Conservation (phyloP, 2,113 vertebrate genomes). For the Ageneiosus marmoratus region DNA sequence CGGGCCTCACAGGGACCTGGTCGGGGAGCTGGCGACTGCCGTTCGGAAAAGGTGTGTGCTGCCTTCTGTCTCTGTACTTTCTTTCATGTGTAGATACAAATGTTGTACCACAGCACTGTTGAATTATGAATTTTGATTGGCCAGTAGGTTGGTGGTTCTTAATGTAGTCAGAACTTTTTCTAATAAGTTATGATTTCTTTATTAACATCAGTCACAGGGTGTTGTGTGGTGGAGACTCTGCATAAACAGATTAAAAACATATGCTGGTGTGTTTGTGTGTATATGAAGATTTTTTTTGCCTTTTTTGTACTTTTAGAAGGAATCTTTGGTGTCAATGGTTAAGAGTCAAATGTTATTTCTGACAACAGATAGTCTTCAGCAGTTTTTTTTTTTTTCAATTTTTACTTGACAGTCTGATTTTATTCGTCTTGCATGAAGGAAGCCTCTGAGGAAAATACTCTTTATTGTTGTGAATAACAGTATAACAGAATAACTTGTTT, state of each 20-base stretch:
- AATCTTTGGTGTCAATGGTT: background rate
- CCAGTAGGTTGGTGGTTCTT: background rate
- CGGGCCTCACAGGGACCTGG: slow-evolving; percentile 87
- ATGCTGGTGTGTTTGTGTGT: background rate
- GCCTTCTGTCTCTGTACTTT: background rate
- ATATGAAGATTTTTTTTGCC: no score
- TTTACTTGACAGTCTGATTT: background rate
- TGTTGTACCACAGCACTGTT: background rate
- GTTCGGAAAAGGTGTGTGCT: slow-evolving; percentile 79
- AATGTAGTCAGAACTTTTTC: background rate
- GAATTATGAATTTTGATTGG: background rate
- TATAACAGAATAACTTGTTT: background rate
- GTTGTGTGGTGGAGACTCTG: background rate
- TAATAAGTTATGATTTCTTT: background rate
- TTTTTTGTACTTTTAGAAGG: background rate
- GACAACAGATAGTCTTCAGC: background rate
- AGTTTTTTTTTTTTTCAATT: background rate
- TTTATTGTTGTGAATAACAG: no score
- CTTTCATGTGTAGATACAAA: background rate
- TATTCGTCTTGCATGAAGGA: no score
- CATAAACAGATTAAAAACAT: background rate
- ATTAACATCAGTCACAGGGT: background rate
- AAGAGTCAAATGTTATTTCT: background rate
- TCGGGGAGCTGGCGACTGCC: slow-evolving; percentile 84
- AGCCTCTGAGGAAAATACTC: background rate